Base-by-base conservation (phyloP, 2,888 invertebrate species). In the Catocala nupta region DNA sequence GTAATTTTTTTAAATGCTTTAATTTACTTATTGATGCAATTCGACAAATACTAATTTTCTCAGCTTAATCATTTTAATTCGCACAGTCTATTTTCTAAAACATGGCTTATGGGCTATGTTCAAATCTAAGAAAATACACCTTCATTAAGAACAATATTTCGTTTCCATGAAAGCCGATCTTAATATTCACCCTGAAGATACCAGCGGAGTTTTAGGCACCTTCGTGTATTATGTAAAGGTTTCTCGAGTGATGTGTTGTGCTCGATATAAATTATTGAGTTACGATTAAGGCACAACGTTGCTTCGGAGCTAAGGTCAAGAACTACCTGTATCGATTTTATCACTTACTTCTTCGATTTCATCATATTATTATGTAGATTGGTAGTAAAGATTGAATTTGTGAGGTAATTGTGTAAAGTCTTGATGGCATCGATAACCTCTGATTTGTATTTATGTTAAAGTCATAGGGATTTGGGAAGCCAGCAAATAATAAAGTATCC, bases 231-330 rank as follows among this genome's bases (percentile, higher is more conserved):
- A 78, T 76, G 76, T 68, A 78, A 66, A 68, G 55, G 61, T 66
- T 50, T 39, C 54, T 47, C 42, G 65, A 77, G 72, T 76, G 76
- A 78, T 75, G 76, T 70, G 75, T 70, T 67, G 75, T 70, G 63
- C 62, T 72, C 73, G 70, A 70, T 75, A 78, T 77, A 77, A 73
- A 78, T 75, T 70, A 75, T 77, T 67, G 73, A 75, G 57, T 73
- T 76, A 75, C 76, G 73, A 75, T 70, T 69, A 68, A 67, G 55
- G 58, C 73, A 68, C 59, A 67, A 72, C 63, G 13, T 64, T 54
- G 65, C 65, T 68, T 60, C 68, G 52, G 66, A 62, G 54, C 59
- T 67, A 64, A 75, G 76, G 78, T 77, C 76, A 77, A 65, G 70
- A 70, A 76, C 50, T 61, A 50, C 65, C 59, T 67, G 67, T 51